Evolutionary conservation across 2,888 invertebrate genomes (phyloP).

Genomic region (Diogma glabrata): DNA sequence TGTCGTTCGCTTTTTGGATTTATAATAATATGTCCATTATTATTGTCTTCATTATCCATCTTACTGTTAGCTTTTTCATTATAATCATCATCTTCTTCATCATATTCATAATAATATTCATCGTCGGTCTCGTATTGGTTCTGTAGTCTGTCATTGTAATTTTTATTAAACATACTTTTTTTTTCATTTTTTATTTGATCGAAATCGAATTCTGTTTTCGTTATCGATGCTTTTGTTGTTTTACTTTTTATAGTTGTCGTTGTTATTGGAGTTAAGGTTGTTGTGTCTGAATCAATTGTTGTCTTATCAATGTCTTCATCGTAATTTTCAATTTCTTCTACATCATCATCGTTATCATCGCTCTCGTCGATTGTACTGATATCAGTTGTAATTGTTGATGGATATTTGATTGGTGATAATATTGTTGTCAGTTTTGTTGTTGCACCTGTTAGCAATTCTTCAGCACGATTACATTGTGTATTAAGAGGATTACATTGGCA

Average conservation of each 20-base stretch:
- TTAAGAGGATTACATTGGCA: conserved; percentile 47
- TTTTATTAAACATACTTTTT: neutral
- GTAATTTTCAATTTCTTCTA: conserved; percentile 4
- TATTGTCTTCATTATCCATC: conserved; percentile 13
- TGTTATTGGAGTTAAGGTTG: conserved; percentile 18
- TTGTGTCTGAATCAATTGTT: neutral
- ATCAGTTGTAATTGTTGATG: conserved; percentile 3
- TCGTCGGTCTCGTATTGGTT: conserved; percentile 12
- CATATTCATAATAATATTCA: conserved; percentile 13
- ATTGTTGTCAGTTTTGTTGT: neutral
- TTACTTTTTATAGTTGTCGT: conserved; percentile 33
- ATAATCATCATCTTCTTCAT: conserved; percentile 10
- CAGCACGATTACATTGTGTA: no score
- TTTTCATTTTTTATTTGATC: no score
- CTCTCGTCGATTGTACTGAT: conserved; percentile 5
- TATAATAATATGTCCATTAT: conserved; percentile 11
- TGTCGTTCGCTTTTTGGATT: conserved; percentile 25
- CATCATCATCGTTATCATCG: conserved; percentile 4
- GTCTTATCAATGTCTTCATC: conserved; percentile 4
- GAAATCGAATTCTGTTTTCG: no score
- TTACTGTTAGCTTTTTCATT: no score
- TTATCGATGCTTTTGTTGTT: conserved; percentile 20
- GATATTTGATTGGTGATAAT: no score
- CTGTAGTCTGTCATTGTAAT: conserved; percentile 5
- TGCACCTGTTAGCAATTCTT: no score